A percentile compares a stretch with the other conserved stretches of the same genome.
Evolutionary conservation across 2,113 vertebrate genomes (phyloP).

Genomic region (Dipodomys spectabilis): DNA sequence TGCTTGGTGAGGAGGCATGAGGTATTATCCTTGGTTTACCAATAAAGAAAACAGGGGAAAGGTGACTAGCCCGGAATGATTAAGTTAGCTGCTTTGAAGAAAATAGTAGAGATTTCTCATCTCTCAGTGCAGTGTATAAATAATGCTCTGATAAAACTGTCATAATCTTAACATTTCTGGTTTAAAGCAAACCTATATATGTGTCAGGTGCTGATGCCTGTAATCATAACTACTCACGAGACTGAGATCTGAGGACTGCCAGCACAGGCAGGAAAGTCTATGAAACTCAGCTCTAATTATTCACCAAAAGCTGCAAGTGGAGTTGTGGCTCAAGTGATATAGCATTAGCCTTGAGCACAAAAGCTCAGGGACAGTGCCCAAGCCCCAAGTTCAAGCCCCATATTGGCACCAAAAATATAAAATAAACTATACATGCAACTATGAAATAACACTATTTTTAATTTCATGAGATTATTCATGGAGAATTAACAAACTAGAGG

Average conservation of each 20-base stretch:
- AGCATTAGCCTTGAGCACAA: too few species aligned
- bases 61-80: background rate
- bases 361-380: too few species aligned
- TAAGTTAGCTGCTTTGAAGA: conserved; percentile 39
- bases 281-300: too few species aligned
- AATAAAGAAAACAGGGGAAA: conserved; percentile 38
- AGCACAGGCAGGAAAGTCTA: too few species aligned
- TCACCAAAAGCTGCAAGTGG: too few species aligned
- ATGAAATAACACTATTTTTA: conserved; percentile 24
- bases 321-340: too few species aligned
- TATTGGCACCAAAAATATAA: too few species aligned
- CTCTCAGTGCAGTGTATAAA: background rate
- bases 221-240: too few species aligned
- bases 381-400: too few species aligned
- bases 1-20: conserved; percentile 45
- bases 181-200: too few species aligned
- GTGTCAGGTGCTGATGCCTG: too few species aligned
- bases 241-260: too few species aligned
- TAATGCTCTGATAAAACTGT: background rate
- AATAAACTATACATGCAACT: background rate
- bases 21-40: conserved; percentile 55
- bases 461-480: conserved; percentile 5
- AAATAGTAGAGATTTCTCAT: conserved; percentile 37
- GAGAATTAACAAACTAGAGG: conserved; percentile 25
- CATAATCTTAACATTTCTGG: conserved; percentile 15